Conservation (phyloP, 1,140 invertebrate genomes). For the Drosophila sulfurigaster region DNA sequence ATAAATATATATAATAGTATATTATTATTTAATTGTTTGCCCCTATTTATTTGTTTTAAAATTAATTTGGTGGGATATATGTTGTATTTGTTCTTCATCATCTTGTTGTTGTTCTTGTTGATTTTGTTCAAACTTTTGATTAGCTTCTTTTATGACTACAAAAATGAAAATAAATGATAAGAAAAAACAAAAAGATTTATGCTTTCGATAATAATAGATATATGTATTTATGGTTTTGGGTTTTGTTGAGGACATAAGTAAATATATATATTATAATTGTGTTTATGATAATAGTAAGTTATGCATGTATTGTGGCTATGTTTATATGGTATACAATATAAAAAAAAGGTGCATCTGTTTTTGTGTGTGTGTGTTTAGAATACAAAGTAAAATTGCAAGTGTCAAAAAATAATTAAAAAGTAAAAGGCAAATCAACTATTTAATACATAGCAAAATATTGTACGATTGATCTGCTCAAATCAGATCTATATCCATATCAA, state of each 20-base stretch:
- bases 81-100: constrained; percentile 71
- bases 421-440: constrained; percentile 50
- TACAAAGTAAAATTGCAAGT: constrained; percentile 49
- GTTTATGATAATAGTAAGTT: constrained; percentile 70
- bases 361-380: constrained; percentile 16
- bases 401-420: constrained; percentile 40
- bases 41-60: constrained; percentile 55
- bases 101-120: constrained; percentile 27
- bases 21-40: constrained; percentile 31
- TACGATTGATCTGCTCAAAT: constrained; percentile 23
- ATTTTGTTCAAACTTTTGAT: constrained; percentile 61
- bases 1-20: constrained; percentile 19
- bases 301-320: constrained; percentile 52
- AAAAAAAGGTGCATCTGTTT: constrained; percentile 25
- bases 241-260: constrained; percentile 67
- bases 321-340: constrained; percentile 61
- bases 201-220: constrained; percentile 57
- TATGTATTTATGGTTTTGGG: constrained; percentile 63
- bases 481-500: constrained; percentile 7
- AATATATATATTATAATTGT: constrained; percentile 62
- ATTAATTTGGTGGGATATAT: constrained; percentile 81
- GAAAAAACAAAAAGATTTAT: constrained; percentile 36
- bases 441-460: constrained; percentile 31
- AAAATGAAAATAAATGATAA: constrained; percentile 15
- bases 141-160: constrained; percentile 24